Percentiles rank a stretch among this genome's conserved stretches.
Conservation (phyloP, 2,113 vertebrate species). For the Catharus minimus region DNA sequence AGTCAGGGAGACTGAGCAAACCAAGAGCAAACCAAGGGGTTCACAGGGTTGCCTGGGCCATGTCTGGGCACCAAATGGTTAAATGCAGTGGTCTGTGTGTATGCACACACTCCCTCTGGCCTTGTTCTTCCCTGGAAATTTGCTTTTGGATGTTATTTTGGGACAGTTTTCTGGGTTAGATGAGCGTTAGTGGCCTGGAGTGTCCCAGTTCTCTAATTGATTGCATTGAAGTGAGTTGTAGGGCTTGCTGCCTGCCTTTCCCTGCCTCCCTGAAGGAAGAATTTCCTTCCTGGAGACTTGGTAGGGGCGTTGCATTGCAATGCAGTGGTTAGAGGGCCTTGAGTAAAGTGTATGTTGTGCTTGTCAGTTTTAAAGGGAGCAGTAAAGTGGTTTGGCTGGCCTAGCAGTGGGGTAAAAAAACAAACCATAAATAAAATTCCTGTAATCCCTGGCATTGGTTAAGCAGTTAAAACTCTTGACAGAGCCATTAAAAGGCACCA, state of each 20-base stretch:
- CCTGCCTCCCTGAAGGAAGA: background rate
- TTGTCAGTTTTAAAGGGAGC: background rate
- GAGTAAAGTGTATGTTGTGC: background rate
- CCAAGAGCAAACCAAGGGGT: background rate
- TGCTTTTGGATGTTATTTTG: background rate
- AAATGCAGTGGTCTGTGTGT: accelerated
- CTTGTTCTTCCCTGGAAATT: background rate
- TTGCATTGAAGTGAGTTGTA: background rate
- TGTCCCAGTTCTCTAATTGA: background rate
- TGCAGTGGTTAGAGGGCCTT: background rate
- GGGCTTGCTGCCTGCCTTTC: background rate
- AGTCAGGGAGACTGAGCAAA: background rate
- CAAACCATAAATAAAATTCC: background rate
- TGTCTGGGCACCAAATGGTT: background rate
- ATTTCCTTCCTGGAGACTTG: background rate
- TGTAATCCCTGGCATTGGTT: background rate
- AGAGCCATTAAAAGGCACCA: background rate
- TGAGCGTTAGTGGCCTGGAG: background rate
- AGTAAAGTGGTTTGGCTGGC: background rate
- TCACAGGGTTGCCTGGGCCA: background rate
- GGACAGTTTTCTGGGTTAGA: background rate
- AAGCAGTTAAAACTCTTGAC: background rate
- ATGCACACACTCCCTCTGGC: accelerated
- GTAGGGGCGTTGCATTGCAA: background rate
- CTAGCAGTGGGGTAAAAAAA: background rate